Evolutionary conservation across 2,113 vertebrate species (phyloP), one percentile per base, ranked within the genome.

Genomic region (Oncorhynchus keta): DNA sequence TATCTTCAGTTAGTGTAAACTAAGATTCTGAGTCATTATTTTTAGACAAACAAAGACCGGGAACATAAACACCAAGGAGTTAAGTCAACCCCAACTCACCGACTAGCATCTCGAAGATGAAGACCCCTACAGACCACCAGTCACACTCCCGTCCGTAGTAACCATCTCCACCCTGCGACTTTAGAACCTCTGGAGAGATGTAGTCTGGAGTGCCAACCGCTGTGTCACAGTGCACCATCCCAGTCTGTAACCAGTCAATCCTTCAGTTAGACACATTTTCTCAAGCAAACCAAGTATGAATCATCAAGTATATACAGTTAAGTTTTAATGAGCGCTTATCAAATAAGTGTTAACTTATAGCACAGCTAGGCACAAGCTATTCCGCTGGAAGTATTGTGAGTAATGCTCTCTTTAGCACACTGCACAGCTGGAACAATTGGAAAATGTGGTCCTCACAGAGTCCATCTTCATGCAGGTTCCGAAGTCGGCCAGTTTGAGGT

Each of bases 381-480:
- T 62, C 59, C 7, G 7, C 51, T 18, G 51, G 14, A 62, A 22
- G 59, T n/a, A 22, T 20, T 57, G 13, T n/a, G 59, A 24, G 59
- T 62, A 62, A 62, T 24, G n/a, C 59, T 57, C 13, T 57, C 59
- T 22, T 22, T 14, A 20, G 20, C 14, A 57, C 13, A 57, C 55
- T 57, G 6, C 55, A 57, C 55, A 57, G 55, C 48, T 14, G 39
- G 7, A 22, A 65, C 48, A 77, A 72, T 4, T 4, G 24, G 61
- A 59, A 73, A 69, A 68, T 45, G 49, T 8, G 6, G 3, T 20
- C 89, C 96, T 96, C 92, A 99, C 98, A 76, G 93, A 88, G 90
- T 99, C 95, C 97, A 99, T 99, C 93, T 98, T 99, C 98, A 99
- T 99, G 88, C 97, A 99, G 1, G 98, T 99, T 89, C 98, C 98